A percentile compares a stretch with the other conserved stretches of the same genome.
Evolutionary conservation across 2,113 vertebrate genomes (phyloP).

Genomic region (Numida meleagris): DNA sequence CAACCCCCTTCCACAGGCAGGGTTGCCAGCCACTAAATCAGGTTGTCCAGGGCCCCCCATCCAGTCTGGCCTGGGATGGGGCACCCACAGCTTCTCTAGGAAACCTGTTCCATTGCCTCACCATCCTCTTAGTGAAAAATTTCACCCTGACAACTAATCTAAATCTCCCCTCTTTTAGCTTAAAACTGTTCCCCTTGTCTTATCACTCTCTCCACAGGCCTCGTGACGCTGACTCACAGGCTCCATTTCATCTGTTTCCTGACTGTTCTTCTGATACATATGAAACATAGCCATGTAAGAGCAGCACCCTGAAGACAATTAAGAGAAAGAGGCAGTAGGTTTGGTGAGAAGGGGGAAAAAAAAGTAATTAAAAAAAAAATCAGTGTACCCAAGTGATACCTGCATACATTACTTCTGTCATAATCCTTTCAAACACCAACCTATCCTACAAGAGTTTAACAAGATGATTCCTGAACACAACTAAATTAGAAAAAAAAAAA

Average conservation of each 20-base stretch:
- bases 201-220: background rate
- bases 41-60: too few species aligned
- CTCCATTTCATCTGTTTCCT: background rate
- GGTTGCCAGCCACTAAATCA: too few species aligned
- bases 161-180: too few species aligned
- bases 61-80: too few species aligned
- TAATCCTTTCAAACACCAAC: background rate
- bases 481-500: background rate
- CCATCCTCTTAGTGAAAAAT: too few species aligned
- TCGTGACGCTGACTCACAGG: background rate
- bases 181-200: too few species aligned
- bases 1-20: background rate
- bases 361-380: too few species aligned
- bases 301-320: rapidly evolving
- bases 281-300: background rate
- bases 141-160: too few species aligned
- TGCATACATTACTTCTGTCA: background rate
- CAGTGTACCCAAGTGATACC: background rate
- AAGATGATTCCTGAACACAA: background rate
- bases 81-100: too few species aligned
- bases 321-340: background rate
- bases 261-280: background rate
- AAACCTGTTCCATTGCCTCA: too few species aligned
- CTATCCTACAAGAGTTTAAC: rapidly evolving
- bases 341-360: background rate